These are phyloP conservation scores for Phodopus roborovskii DNA, from an alignment of 2,113 vertebrate species.

Conservation along the genomic window DNA sequence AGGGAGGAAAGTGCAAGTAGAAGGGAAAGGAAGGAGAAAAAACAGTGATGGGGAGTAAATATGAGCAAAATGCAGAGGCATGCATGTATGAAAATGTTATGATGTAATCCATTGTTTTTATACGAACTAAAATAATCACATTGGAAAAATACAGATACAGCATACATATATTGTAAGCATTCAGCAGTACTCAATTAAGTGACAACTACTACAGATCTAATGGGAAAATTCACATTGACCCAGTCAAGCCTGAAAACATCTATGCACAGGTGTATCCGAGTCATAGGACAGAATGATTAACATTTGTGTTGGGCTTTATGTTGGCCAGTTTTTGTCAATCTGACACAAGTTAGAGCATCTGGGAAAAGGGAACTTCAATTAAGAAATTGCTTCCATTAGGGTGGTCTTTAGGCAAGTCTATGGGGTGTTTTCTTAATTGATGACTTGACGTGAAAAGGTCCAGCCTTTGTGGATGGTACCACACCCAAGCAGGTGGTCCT, in stretches of 20 bases:
- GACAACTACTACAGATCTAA: not conserved
- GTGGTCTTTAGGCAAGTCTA: not conserved
- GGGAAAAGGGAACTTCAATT: not conserved
- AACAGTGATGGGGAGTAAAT: too few species aligned
- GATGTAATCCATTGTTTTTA: not conserved
- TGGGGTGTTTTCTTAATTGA: not conserved
- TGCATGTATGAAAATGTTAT: too few species aligned
- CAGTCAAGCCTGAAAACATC: not conserved
- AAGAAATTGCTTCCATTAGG: not conserved
- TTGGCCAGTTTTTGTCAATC: not conserved
- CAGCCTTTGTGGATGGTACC: not conserved
- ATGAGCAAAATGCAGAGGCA: not conserved
- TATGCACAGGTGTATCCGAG: constrained; percentile 17
- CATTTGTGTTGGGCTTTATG: constrained; percentile 7
- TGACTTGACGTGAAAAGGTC: not conserved
- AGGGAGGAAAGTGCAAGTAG: not conserved
- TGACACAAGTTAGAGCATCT: too few species aligned
- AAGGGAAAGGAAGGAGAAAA: not conserved
- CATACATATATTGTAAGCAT: not conserved
- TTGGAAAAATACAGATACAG: not conserved
- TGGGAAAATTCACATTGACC: not conserved
- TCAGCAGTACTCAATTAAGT: not conserved
- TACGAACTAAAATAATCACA: not conserved
- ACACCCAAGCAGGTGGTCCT: not conserved
- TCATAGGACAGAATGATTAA: constrained; percentile 2